A percentile compares a stretch with the other conserved stretches of the same genome.
Conservation (phyloP, 2,113 vertebrate species). For the Callopanchax toddi region DNA sequence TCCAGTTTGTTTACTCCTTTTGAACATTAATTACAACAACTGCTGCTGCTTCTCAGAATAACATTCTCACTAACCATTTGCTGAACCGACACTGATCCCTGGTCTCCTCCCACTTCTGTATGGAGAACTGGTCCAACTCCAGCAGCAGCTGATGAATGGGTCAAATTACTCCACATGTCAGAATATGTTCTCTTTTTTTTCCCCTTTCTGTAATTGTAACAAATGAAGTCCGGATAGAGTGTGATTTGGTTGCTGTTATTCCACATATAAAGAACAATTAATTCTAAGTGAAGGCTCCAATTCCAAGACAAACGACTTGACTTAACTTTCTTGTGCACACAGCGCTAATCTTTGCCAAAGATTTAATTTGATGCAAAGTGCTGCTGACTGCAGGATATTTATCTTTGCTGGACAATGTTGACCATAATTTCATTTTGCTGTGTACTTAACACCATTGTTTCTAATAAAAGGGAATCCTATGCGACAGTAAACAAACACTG, state of each 20-base stretch:
- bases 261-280: conserved; percentile 57
- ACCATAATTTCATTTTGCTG: conserved; percentile 59
- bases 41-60: not conserved
- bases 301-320: conserved; percentile 62
- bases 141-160: conserved; percentile 57
- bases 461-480: conserved; percentile 58
- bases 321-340: conserved; percentile 54
- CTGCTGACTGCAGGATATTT: conserved; percentile 67
- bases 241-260: conserved; percentile 43
- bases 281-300: conserved; percentile 54
- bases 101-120: conserved; percentile 12
- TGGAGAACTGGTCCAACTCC: conserved; percentile 17
- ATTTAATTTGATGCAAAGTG: conserved; percentile 67
- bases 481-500: conserved; percentile 42
- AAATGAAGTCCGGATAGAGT: conserved; percentile 58
- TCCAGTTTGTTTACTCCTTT: not conserved
- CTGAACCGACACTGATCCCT: conserved; percentile 2
- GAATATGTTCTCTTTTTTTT: conserved; percentile 52
- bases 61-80: not conserved
- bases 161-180: conserved; percentile 58
- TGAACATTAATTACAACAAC: not conserved
- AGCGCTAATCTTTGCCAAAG: conserved; percentile 64
- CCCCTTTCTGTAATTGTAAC: conserved; percentile 59
- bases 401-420: conserved; percentile 49
- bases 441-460: conserved; percentile 44